Conservation (phyloP, 2,888 invertebrate species). For the Drepana falcataria region DNA sequence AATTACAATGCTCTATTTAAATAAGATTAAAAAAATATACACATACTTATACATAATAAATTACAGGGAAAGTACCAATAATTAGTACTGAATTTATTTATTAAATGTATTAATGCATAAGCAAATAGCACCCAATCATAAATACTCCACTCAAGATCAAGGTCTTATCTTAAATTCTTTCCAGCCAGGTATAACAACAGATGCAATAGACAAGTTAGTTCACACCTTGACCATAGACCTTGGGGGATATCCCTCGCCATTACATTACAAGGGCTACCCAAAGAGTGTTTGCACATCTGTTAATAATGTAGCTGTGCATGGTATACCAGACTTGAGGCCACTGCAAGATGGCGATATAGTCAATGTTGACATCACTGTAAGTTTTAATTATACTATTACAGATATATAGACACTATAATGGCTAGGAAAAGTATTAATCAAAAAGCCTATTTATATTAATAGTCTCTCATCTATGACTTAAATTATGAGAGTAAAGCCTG, state of each 20-base stretch:
- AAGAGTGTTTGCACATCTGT: constrained; percentile 95
- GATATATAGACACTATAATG: no score
- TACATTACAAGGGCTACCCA: constrained; percentile 90
- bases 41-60: no score
- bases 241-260: constrained; percentile 93
- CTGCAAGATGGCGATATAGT: constrained; percentile 92
- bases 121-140: neutral
- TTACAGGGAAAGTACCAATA: no score
- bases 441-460: no score
- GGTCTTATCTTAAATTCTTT: constrained; percentile 12
- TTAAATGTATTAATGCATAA: no score
- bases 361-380: constrained; percentile 94
- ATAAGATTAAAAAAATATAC: no score
- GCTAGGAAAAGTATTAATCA: no score
- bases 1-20: no score
- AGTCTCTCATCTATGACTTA: no score
- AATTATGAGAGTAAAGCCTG: no score
- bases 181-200: constrained; percentile 89
- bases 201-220: constrained; percentile 87
- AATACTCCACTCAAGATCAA: neutral
- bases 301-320: constrained; percentile 95
- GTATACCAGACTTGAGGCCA: constrained; percentile 92
- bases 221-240: constrained; percentile 84
- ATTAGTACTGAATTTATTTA: no score
- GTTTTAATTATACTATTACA: constrained; percentile 20